Evolutionary conservation across 2,888 invertebrate species (phyloP).

Genomic region (Lasioglossum vierecki): DNA sequence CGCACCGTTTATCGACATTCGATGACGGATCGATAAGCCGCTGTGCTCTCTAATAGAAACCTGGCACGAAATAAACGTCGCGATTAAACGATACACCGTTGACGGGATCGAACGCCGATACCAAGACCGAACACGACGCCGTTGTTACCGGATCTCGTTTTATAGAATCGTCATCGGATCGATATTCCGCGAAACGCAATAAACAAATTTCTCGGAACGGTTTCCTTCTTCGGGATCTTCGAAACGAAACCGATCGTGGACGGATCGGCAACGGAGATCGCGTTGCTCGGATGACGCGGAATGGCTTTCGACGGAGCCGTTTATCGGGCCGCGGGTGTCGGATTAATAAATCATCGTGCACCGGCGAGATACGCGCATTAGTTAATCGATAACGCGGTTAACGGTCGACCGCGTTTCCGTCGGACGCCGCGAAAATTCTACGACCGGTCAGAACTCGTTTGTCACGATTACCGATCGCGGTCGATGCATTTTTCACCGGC

Average conservation of each 20-base stretch:
- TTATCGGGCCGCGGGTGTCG: slow-evolving; percentile 24
- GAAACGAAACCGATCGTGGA: background rate
- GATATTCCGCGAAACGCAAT: background rate
- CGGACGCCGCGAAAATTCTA: slow-evolving; percentile 21
- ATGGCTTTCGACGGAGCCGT: slow-evolving; percentile 13
- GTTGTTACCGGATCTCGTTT: background rate
- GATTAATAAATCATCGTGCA: slow-evolving; percentile 31
- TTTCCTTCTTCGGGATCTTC: background rate
- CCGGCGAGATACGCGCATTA: slow-evolving; percentile 12
- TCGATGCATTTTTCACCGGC: slow-evolving; percentile 26
- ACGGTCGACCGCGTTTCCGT: background rate
- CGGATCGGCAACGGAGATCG: background rate
- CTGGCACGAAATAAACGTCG: slow-evolving; percentile 31
- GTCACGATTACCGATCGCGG: slow-evolving; percentile 24
- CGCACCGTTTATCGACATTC: slow-evolving; percentile 32
- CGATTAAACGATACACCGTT: slow-evolving; percentile 19
- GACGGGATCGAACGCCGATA: background rate
- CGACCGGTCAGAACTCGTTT: slow-evolving; percentile 20
- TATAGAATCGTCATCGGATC: background rate
- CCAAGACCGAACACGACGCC: background rate
- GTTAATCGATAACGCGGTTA: slow-evolving; percentile 35
- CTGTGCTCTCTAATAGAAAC: background rate
- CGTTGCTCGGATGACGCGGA: background rate
- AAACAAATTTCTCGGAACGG: background rate
- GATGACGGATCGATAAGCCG: slow-evolving; percentile 38